Base-by-base conservation (phyloP, 2,888 invertebrate species). In the Phymatocera aterrima region DNA sequence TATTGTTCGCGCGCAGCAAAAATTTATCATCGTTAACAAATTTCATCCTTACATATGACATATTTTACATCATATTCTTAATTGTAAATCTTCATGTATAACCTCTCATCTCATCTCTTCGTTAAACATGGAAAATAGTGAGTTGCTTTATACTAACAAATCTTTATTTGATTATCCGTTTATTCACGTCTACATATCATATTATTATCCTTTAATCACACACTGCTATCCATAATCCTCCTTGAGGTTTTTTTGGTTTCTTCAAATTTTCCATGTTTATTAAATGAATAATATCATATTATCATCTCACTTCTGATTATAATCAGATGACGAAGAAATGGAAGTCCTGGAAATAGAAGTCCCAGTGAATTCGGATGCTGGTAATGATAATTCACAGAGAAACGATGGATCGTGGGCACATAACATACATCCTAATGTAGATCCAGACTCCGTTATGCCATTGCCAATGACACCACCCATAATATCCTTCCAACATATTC, bases 41-140 rank as follows among this genome's bases (percentile, higher is more conserved):
- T 28, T 8, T 46, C 15, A 68, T 21, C 60, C 28, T 28, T 43
- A n/a, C n/a, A n/a, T n/a, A n/a, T 6, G 46, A 5, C 28, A 28
- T 18, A 10, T 43, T 46, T 28, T 24, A 43, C 65, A 43, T 43
- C 12, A 43, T 43, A 15, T 18, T 43, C 24, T 54, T 43, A 4
- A 61, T 61, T 28, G 24, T 18, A n/a, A 43, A 48, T 10, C 48
- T 48, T 51, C 8, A 43, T 48, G 24, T 24, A 24, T 43, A 68
- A 72, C 43, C 43, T 72, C 18, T 5, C 24, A 24, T 34, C 72
- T 15, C 51, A 51, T 34, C 48, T 6, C 21, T 72, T 48, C 51
- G 48, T 34, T 75, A 60, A 75, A 40, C 28, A 75, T 75, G 75
- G 75, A 54, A 54, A 75, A 75, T 40, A 75, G 75, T 75, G 75